A percentile compares a stretch with the other conserved stretches of the same genome.
Evolutionary conservation across 2,113 vertebrate genomes (phyloP).

Genomic region (Cercopithecus mona): DNA sequence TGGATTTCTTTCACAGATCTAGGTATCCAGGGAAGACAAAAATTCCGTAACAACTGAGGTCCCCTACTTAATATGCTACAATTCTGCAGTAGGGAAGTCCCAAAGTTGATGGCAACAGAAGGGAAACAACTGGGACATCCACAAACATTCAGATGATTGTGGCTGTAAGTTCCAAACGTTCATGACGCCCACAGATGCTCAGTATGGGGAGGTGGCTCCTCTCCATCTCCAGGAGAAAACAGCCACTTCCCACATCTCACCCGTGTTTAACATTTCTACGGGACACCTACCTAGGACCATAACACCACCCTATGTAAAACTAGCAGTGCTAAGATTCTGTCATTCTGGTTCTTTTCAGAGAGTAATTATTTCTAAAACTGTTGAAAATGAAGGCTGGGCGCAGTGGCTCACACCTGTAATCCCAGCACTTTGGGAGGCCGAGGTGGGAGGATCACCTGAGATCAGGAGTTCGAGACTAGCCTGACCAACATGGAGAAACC

Average conservation of each 20-base stretch:
- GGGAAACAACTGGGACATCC: neutral
- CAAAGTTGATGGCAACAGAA: neutral
- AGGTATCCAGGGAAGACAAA: neutral
- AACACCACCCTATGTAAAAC: neutral
- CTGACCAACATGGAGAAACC: no score
- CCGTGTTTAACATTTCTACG: neutral
- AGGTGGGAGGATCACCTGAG: no score
- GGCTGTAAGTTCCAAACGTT: neutral
- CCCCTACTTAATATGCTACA: neutral
- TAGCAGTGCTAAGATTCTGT: neutral
- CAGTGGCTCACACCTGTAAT: no score
- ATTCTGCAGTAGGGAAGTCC: neutral
- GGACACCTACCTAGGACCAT: neutral
- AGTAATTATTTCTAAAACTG: neutral
- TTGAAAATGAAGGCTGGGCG: neutral
- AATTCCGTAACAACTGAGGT: neutral
- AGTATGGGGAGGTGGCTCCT: neutral
- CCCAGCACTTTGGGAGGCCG: no score
- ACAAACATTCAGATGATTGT: neutral
- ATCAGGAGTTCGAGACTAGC: no score
- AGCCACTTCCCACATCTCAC: neutral
- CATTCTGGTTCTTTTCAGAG: neutral
- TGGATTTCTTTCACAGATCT: neutral
- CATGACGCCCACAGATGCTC: neutral
- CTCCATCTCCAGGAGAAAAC: neutral